Evolutionary conservation across 2,888 invertebrate genomes (phyloP).

Genomic region (Cylloceria caligata): DNA sequence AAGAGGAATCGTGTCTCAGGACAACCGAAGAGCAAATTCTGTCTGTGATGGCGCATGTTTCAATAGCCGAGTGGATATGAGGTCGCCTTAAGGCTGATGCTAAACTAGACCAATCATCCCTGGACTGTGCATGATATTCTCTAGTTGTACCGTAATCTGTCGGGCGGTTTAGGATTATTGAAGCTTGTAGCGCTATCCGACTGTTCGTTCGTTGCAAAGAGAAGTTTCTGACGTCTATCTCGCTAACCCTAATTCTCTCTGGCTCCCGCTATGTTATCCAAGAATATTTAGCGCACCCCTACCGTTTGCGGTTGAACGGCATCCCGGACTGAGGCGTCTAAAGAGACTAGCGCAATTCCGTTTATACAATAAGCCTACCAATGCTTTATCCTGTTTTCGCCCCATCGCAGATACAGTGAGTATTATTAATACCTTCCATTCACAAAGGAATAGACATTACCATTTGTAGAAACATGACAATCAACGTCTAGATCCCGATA

Average conservation of each 20-base stretch:
- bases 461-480: background rate
- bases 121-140: conserved; percentile 56
- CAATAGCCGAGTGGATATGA: conserved; percentile 19
- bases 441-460: background rate
- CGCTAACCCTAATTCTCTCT: conserved; percentile 59
- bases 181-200: conserved; percentile 61
- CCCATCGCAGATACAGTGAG: background rate
- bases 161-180: conserved; percentile 67
- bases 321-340: conserved; percentile 5
- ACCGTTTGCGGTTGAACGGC: background rate
- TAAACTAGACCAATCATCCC: conserved; percentile 33
- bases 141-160: conserved; percentile 56
- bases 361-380: conserved; percentile 53
- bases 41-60: conserved; percentile 12
- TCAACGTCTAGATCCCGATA: background rate
- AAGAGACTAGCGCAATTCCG: conserved; percentile 37
- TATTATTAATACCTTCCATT: background rate
- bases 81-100: conserved; percentile 24
- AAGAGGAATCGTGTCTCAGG: background rate
- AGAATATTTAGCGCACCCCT: conserved; percentile 17
- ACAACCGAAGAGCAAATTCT: conserved; percentile 24
- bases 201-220: conserved; percentile 66
- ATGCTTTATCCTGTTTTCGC: conserved; percentile 9
- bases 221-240: conserved; percentile 55
- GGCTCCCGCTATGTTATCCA: conserved; percentile 3